Evolutionary conservation across 2,797 vertebrate genomes (phyloP).

Genomic region (Sarcoramphus papa): DNA sequence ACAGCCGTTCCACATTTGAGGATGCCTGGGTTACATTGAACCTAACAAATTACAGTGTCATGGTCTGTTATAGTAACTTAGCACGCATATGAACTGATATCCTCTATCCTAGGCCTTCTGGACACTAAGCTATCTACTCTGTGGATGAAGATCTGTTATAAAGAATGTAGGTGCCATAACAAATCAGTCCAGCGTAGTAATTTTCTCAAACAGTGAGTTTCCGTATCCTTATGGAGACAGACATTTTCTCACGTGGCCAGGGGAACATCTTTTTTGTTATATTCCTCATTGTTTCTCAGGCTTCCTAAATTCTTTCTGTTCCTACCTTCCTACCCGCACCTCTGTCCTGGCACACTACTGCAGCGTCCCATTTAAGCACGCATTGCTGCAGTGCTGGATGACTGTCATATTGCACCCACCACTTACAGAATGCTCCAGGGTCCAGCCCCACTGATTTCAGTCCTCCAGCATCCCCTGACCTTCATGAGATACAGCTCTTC

Average conservation of each 20-base stretch:
- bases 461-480: not conserved
- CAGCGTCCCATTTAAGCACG: rapidly evolving
- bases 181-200: not conserved
- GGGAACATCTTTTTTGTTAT: not conserved
- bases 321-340: not conserved
- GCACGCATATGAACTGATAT: not conserved
- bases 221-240: not conserved
- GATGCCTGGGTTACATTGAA: not conserved
- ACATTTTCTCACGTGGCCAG: not conserved
- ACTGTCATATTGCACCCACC: not conserved
- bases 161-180: not conserved
- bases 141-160: not conserved
- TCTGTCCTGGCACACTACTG: not conserved
- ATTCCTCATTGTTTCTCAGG: not conserved
- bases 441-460: not conserved
- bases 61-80: not conserved
- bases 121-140: not conserved
- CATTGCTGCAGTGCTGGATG: not conserved
- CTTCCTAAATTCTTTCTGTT: not conserved
- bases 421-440: not conserved
- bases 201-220: not conserved
- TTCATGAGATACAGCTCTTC: not conserved
- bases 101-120: not conserved
- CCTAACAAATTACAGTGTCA: not conserved
- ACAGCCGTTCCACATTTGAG: not conserved